Percentiles rank a stretch among this genome's conserved stretches.
Conservation (phyloP, 2,113 vertebrate genomes). For the Bujurquina vittata region DNA sequence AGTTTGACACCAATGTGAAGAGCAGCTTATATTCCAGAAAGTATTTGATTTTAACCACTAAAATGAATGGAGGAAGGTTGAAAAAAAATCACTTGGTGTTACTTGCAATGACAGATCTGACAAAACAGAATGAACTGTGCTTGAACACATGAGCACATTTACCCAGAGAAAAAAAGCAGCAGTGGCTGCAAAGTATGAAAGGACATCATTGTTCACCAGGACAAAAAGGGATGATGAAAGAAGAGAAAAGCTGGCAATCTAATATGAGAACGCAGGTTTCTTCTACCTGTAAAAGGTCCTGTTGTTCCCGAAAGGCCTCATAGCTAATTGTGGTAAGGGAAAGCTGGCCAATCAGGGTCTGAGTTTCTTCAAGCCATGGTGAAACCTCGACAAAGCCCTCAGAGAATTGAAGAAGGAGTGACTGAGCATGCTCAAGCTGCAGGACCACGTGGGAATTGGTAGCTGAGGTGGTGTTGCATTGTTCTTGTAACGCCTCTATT, state of each 20-base stretch:
- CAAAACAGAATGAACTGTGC: conserved; percentile 15
- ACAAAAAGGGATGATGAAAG: conserved; percentile 29
- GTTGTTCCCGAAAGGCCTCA: conserved; percentile 86
- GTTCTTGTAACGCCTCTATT: conserved; percentile 77
- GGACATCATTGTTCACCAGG: conserved; percentile 52
- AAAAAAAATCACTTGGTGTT: neutral
- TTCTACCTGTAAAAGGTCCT: conserved; percentile 88
- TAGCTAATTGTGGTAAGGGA: conserved; percentile 77
- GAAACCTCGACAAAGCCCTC: conserved; percentile 83
- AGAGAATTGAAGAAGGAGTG: conserved; percentile 83
- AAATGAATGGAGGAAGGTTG: neutral
- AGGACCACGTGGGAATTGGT: conserved; percentile 79
- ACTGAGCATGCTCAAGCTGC: conserved; percentile 86
- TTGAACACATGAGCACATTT: conserved; percentile 36
- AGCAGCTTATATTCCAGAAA: neutral
- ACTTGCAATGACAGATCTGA: neutral
- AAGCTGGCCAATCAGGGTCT: conserved; percentile 73
- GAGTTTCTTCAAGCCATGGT: conserved; percentile 87
- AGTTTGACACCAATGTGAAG: neutral
- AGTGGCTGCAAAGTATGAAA: conserved; percentile 33
- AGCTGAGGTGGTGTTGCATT: conserved; percentile 75
- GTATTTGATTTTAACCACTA: neutral
- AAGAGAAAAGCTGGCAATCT: conserved; percentile 30
- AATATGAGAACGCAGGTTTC: conserved; percentile 15
- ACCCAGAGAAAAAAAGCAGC: neutral